Evolutionary conservation across 2,113 vertebrate species (phyloP).

Genomic region (Ursus arctos): DNA sequence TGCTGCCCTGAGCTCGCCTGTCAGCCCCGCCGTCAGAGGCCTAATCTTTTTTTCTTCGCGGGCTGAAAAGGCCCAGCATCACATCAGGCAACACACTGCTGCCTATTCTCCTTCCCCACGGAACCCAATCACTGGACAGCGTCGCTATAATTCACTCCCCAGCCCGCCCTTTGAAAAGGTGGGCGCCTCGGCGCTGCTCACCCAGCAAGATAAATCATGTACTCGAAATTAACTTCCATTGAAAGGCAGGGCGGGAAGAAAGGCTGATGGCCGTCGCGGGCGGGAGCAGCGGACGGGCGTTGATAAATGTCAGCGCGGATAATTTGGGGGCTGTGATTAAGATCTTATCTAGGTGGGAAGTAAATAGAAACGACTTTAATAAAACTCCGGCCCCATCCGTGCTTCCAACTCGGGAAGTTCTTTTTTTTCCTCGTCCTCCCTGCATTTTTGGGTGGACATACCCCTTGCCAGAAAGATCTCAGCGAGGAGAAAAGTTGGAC

Average conservation of each 20-base stretch:
- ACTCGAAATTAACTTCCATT: slow-evolving; percentile 96
- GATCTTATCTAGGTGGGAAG: slow-evolving; percentile 95
- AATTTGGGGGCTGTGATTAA: slow-evolving; percentile 94
- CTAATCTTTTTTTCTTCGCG: slow-evolving; percentile 91
- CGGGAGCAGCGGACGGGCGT: slow-evolving; percentile 90
- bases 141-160: slow-evolving; percentile 94
- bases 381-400: slow-evolving; percentile 86
- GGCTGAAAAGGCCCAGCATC: slow-evolving; percentile 92
- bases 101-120: slow-evolving; percentile 93
- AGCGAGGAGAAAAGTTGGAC: slow-evolving; percentile 84
- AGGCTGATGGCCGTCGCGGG: slow-evolving; percentile 88
- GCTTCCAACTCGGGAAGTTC: slow-evolving; percentile 84
- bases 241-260: slow-evolving; percentile 90
- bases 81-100: slow-evolving; percentile 91
- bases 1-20: slow-evolving; percentile 90
- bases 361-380: slow-evolving; percentile 91
- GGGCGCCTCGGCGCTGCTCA: slow-evolving; percentile 90
- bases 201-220: slow-evolving; percentile 94
- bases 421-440: not conserved
- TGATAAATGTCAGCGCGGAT: slow-evolving; percentile 93
- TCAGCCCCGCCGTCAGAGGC: slow-evolving; percentile 91
- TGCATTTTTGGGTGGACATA: slow-evolving; percentile 37
- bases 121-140: slow-evolving; percentile 97
- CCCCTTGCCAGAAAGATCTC: slow-evolving; percentile 71
- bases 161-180: slow-evolving; percentile 94